A percentile compares a stretch with the other conserved stretches of the same genome.
These are phyloP conservation scores for Rhinella marina DNA, from an alignment of 2,797 vertebrate species.

Conservation along the genomic window DNA sequence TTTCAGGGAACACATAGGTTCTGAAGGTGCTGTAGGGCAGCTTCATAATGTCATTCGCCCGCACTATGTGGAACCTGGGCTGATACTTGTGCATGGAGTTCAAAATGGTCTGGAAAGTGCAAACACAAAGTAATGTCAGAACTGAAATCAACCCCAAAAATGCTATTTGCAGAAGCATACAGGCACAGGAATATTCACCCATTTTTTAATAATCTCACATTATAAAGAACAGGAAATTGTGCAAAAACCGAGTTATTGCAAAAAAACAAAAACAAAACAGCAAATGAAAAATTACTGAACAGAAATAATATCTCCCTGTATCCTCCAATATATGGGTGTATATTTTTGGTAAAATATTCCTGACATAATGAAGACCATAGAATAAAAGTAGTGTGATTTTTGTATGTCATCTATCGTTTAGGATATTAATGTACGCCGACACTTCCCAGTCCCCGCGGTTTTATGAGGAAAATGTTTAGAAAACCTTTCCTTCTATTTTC, in stretches of 20 bases:
- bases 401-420: background rate
- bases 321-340: background rate
- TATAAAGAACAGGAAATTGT: too few relatives aligned
- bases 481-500: constrained; percentile 1
- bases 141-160: background rate
- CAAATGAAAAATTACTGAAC: background rate
- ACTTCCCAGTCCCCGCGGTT: background rate
- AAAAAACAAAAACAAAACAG: too few relatives aligned
- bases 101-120: constrained; percentile 86
- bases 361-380: background rate
- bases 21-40: constrained; percentile 97
- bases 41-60: constrained; percentile 97
- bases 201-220: background rate
- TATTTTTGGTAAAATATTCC: background rate
- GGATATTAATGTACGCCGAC: background rate
- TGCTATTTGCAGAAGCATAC: background rate
- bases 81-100: constrained; percentile 99
- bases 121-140: constrained; percentile 8
- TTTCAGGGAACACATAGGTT: constrained; percentile 97
- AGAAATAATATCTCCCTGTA: background rate
- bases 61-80: constrained; percentile 94
- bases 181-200: background rate
- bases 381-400: background rate
- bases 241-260: background rate
- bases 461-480: constrained; percentile 11